Conservation (phyloP, 2,113 vertebrate genomes). For the Callionymus lyra region DNA sequence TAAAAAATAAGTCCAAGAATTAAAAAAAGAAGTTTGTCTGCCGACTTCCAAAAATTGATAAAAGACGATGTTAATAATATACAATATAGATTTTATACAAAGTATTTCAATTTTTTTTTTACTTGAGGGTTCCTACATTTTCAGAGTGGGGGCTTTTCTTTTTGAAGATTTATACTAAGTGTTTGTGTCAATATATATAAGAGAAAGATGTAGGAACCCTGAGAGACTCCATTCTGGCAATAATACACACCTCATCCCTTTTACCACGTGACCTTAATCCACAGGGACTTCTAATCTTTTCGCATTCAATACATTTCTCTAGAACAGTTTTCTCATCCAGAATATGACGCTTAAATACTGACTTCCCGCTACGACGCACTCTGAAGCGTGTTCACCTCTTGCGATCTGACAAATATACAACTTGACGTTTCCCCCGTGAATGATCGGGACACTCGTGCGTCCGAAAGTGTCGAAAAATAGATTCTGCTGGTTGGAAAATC, state of each 20-base stretch:
- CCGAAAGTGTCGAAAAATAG: constrained; percentile 51
- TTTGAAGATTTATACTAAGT: no score
- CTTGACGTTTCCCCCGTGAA: constrained; percentile 4
- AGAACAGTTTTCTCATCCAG: constrained; percentile 62
- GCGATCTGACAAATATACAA: constrained; percentile 32
- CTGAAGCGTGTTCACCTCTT: constrained; percentile 22
- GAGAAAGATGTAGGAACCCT: constrained; percentile 45
- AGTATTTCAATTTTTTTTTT: constrained; percentile 34
- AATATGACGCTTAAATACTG: constrained; percentile 70
- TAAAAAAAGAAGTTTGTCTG: constrained; percentile 21
- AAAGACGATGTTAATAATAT: constrained; percentile 12
- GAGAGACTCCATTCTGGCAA: constrained; percentile 15
- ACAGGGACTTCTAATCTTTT: constrained; percentile 37
- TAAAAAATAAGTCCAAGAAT: no score
- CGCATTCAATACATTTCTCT: constrained; percentile 47
- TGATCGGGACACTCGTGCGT: constrained; percentile 43
- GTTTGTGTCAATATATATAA: no score
- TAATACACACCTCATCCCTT: no score
- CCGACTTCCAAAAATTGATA: constrained; percentile 18
- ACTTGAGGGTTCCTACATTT: constrained; percentile 49
- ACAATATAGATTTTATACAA: constrained; percentile 53
- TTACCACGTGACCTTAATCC: constrained; percentile 28
- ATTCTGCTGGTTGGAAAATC: constrained; percentile 44
- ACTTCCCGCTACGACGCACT: constrained; percentile 40
- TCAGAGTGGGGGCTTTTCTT: no score